Evolutionary conservation across 2,888 invertebrate species (phyloP).

Genomic region (Chaetoderma sp.): DNA sequence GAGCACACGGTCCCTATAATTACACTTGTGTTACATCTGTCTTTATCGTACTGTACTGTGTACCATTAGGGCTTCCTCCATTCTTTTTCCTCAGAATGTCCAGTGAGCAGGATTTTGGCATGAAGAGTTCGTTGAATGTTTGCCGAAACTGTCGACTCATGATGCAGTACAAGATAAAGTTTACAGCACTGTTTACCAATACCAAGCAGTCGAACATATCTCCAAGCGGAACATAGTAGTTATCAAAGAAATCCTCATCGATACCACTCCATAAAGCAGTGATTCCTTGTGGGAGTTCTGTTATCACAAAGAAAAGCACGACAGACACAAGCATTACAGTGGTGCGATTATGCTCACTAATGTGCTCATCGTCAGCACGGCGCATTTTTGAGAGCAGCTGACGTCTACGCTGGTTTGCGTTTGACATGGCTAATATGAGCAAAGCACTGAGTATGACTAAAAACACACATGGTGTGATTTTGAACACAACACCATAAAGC

Average conservation of each 20-base stretch:
- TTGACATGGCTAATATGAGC: conserved; percentile 65
- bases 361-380: conserved; percentile 60
- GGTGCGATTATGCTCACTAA: conserved; percentile 77
- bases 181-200: conserved; percentile 90
- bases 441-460: conserved; percentile 77
- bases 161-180: conserved; percentile 92
- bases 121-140: conserved; percentile 68
- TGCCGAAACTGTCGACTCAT: conserved; percentile 93
- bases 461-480: conserved; percentile 88
- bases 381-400: conserved; percentile 59
- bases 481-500: conserved; percentile 93
- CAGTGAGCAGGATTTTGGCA: conserved; percentile 37
- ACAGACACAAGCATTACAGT: conserved; percentile 90
- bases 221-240: conserved; percentile 74
- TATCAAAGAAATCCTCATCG: conserved; percentile 73
- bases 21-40: conserved; percentile 56
- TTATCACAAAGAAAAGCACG: conserved; percentile 86
- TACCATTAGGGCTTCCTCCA: conserved; percentile 37
- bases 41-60: conserved; percentile 47
- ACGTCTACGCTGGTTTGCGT: conserved; percentile 56
- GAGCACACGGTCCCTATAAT: too few relatives aligned
- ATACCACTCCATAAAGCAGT: conserved; percentile 77
- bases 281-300: conserved; percentile 86
- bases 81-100: conserved; percentile 30
- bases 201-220: conserved; percentile 93